Evolutionary conservation across 2,113 vertebrate species (phyloP).

Genomic region (Ariopsis seemanni): DNA sequence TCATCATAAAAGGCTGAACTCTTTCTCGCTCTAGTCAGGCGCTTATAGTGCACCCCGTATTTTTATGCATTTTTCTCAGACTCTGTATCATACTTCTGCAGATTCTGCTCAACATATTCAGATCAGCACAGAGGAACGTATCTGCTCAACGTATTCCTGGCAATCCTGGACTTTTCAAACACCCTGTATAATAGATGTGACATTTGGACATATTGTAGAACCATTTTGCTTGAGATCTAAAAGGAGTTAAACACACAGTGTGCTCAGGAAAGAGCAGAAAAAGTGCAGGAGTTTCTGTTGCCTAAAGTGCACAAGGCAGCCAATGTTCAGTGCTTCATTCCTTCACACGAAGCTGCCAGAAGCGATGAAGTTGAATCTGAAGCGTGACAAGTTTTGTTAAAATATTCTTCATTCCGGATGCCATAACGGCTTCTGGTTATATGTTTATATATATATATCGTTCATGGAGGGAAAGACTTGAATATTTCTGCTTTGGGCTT

Average conservation of each 20-base stretch:
- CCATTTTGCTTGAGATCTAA: background rate
- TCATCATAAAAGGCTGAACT: background rate
- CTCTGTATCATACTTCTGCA: background rate
- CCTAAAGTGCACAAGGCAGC: background rate
- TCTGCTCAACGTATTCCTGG: background rate
- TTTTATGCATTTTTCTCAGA: background rate
- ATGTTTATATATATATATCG: background rate
- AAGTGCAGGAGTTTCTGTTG: background rate
- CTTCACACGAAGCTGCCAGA: background rate
- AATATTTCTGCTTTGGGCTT: background rate
- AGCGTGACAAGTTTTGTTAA: conserved; percentile 22
- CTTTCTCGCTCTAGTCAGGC: no score
- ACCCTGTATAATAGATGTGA: background rate
- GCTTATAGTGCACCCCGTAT: no score
- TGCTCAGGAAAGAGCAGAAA: background rate
- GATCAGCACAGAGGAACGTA: background rate
- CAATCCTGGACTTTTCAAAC: background rate
- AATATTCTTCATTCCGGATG: background rate
- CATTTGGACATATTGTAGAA: background rate
- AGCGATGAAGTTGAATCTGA: background rate
- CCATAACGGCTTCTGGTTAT: background rate
- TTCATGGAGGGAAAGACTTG: background rate
- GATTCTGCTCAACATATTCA: background rate
- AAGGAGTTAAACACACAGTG: background rate
- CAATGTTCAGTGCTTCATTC: background rate